These are phyloP conservation scores for Luidia sarsii DNA, from an alignment of 53 echinoderm and acorn worm species.

Conservation along the genomic window DNA sequence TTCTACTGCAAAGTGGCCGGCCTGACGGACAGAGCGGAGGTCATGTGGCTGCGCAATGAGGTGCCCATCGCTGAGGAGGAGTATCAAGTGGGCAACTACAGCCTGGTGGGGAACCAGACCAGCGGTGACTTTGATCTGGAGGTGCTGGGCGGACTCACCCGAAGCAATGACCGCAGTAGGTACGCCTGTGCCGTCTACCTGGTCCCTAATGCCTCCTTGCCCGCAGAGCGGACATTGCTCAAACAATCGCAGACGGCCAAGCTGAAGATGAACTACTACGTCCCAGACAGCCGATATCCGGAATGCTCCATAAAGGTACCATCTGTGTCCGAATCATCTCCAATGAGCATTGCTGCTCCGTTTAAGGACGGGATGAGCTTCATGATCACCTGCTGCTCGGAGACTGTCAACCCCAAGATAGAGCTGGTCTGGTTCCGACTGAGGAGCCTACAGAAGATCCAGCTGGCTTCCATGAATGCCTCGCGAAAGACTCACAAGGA, in stretches of 20 bases:
- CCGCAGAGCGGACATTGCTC: neutral
- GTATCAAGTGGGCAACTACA: neutral
- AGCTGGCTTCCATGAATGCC: neutral
- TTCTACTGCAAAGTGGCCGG: slow-evolving; percentile 25
- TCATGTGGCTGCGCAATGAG: slow-evolving; percentile 33
- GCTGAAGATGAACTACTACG: slow-evolving; percentile 6
- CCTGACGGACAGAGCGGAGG: slow-evolving; percentile 18
- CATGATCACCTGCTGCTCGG: slow-evolving; percentile 10
- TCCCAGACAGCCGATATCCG: neutral
- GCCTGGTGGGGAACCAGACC: neutral
- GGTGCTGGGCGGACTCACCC: slow-evolving; percentile 17
- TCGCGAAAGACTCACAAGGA: slow-evolving; percentile 22
- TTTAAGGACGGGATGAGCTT: slow-evolving; percentile 16
- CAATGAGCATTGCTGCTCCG: neutral
- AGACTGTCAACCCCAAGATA: slow-evolving; percentile 22
- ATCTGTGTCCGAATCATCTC: neutral
- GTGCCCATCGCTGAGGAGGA: neutral
- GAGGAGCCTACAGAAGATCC: neutral
- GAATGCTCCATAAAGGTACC: slow-evolving; percentile 20
- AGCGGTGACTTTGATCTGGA: slow-evolving; percentile 19
- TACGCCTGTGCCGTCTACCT: slow-evolving; percentile 31
- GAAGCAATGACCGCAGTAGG: slow-evolving; percentile 6
- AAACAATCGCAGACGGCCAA: neutral
- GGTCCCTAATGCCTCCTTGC: neutral
- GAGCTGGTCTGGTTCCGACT: slow-evolving; percentile 3